phyloP scores from a whole-genome alignment of 2,888 invertebrate species.

The Stegophylla sp. region DNA sequence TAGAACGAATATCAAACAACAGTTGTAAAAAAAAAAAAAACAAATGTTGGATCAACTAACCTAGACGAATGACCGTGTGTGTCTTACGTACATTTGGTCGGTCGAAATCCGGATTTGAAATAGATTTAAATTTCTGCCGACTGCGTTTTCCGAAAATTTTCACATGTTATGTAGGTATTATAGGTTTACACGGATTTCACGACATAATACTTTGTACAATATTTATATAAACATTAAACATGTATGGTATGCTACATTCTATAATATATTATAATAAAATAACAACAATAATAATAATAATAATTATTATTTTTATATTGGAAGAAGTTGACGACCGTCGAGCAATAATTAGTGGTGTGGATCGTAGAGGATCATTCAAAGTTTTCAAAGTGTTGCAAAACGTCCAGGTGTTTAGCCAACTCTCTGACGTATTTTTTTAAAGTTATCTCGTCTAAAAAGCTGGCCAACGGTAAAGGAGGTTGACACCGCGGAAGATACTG shows the following conservation, averaged over 20 bases:
- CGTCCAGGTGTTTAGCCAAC: constrained; percentile 83
- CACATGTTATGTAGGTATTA: neutral
- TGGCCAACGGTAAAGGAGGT: constrained; percentile 85
- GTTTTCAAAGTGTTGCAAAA: constrained; percentile 71
- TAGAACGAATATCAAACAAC: constrained; percentile 18
- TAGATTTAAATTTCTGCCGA: constrained; percentile 6
- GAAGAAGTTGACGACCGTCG: constrained; percentile 47
- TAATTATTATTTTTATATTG: constrained; percentile 43
- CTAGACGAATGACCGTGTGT: constrained; percentile 22
- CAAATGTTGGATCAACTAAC: constrained; percentile 14
- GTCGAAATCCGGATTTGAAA: constrained; percentile 28
- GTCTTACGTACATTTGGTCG: constrained; percentile 52
- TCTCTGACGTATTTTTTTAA: constrained; percentile 82
- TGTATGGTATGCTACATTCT: constrained; percentile 39
- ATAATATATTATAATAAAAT: constrained; percentile 47
- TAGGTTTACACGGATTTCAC: constrained; percentile 1
- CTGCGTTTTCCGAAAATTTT: constrained; percentile 25
- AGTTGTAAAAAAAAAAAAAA: constrained; percentile 23
- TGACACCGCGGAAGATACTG: constrained; percentile 85
- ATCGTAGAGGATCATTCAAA: constrained; percentile 43
- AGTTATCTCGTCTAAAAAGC: constrained; percentile 84
- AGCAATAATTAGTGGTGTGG: neutral
- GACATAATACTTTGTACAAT: constrained; percentile 51
- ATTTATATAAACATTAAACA: constrained; percentile 32
- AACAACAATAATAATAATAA: constrained; percentile 49